Conservation (phyloP, 2,113 vertebrate species). For the Nanorana parkeri region DNA sequence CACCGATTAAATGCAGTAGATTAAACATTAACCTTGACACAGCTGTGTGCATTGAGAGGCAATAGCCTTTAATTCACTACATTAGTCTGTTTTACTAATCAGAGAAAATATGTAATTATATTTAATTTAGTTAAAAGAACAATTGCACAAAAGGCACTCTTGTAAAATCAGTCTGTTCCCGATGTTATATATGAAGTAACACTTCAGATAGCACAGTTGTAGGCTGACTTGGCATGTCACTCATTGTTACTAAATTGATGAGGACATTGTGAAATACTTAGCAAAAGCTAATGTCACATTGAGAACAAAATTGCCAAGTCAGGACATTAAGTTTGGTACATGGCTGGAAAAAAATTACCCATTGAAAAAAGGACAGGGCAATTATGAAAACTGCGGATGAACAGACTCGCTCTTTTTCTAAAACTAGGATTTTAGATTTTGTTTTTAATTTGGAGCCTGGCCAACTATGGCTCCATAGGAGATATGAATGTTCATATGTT, state of each 20-base stretch:
- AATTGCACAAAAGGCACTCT: not conserved
- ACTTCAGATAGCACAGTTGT: constrained; percentile 12
- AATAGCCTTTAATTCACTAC: too few species aligned
- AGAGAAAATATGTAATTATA: not conserved
- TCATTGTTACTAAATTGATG: constrained; percentile 50
- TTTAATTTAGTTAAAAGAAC: not conserved
- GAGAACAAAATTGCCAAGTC: constrained; percentile 53
- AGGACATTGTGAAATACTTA: constrained; percentile 49
- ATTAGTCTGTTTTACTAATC: too few species aligned
- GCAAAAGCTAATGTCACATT: constrained; percentile 56
- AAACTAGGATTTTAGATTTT: constrained; percentile 23
- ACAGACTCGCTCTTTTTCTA: constrained; percentile 21
- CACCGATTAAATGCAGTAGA: too few species aligned
- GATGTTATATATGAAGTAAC: not conserved
- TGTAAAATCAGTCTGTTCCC: not conserved
- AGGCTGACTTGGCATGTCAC: constrained; percentile 52
- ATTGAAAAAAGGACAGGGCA: constrained; percentile 43
- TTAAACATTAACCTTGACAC: too few species aligned
- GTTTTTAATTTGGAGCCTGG: constrained; percentile 18
- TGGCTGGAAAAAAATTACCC: constrained; percentile 43
- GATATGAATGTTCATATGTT: constrained; percentile 3
- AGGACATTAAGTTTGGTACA: constrained; percentile 52
- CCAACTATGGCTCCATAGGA: not conserved
- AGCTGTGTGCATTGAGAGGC: too few species aligned
- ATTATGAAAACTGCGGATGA: constrained; percentile 39